Evolutionary conservation across 2,113 vertebrate genomes (phyloP), one percentile per base, ranked within the genome.

Genomic region (Poeciliopsis turrubarensis): DNA sequence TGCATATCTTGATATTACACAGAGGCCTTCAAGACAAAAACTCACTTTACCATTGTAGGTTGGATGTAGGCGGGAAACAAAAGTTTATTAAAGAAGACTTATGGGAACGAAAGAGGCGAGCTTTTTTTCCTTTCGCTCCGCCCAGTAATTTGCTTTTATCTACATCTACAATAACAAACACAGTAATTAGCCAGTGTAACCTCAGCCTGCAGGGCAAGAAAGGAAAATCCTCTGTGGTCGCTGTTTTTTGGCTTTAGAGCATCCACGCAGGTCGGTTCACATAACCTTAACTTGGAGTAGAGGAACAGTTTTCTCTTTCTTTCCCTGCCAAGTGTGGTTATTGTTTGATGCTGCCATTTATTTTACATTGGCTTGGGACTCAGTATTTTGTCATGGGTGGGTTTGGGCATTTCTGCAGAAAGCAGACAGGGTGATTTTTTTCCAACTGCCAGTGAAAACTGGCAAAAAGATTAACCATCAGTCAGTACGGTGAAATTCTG

Each of bases 201-300:
- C 75, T 80, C 77, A 60, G 79, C 72, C 76, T 79, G 47, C 68
- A 65, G 79, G 73, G 78, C 78, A 72, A 70, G 60, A 67, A 76
- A 81, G 61, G 47, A 54, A 81, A 86, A 88, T 74, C 66, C 75
- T 86, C 76, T 86, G 85, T 73, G 80, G 85, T 87, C 29, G 67
- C 57, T 84, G 67, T 57, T 13, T 80, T 37, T 60, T 78, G 76
- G 76, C 80, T 77, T 72, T 67, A 65, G 63, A 68, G 65, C 71
- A 75, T 71, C 81, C 68, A 63, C 26, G 3, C 73, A 80, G 89
- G 84, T 90, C 87, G 39, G 64, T 90, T 92, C 90, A 93, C 91
- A 91, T 90, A 91, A 90, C 89, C 91, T 77, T 67, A 2, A 57
- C 37, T 85, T 80, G 68, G 72, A 64, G 29, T 51, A 62, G 65